Conservation (phyloP, 2,888 invertebrate species). For the Barypeithes pellucidus region DNA sequence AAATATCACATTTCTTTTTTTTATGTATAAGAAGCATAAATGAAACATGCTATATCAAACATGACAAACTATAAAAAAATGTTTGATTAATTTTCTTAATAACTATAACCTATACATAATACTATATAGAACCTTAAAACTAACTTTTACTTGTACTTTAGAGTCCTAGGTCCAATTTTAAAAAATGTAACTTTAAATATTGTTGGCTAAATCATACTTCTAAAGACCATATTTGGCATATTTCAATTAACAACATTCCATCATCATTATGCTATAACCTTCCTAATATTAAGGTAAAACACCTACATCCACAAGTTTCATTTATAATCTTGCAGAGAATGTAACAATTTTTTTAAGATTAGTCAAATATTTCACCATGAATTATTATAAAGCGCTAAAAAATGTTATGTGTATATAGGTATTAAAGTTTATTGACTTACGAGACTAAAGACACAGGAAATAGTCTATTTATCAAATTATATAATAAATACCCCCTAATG, state of each 20-base stretch:
- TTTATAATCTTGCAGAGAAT: background rate
- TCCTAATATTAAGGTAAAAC: background rate
- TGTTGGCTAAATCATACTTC: no score
- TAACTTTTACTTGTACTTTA: no score
- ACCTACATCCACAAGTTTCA: background rate
- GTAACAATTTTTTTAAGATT: background rate
- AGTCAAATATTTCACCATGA: no score
- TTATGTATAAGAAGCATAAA: no score
- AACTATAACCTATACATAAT: no score
- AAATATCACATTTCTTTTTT: no score
- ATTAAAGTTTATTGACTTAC: background rate
- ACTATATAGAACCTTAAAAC: no score
- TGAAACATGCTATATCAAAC: no score
- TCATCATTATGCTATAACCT: slow-evolving; percentile 1
- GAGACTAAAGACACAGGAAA: slow-evolving; percentile 21
- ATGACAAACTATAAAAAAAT: no score
- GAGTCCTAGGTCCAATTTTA: no score
- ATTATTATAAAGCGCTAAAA: no score
- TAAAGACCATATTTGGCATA: background rate
- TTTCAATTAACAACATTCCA: background rate
- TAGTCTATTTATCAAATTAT: slow-evolving; percentile 8
- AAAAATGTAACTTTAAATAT: background rate
- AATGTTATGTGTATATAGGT: background rate
- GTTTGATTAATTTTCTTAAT: no score
- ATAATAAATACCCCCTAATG: slow-evolving; percentile 19